Conservation (phyloP, 2,797 vertebrate genomes). For the Acanthurus leucopareius region DNA sequence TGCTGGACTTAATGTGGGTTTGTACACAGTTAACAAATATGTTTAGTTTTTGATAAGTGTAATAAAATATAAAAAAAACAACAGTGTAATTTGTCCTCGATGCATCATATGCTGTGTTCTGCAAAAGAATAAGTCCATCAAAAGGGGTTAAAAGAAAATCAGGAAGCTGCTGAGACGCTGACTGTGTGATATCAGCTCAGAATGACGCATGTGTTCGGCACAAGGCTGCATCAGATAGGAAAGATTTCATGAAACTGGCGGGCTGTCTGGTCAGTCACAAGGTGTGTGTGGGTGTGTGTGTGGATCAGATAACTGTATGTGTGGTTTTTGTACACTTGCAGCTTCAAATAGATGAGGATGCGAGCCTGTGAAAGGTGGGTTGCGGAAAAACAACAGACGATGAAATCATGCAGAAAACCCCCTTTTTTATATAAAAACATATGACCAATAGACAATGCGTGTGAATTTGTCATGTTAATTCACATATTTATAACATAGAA, state of each 20-base stretch:
- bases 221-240: conserved; percentile 84
- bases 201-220: conserved; percentile 84
- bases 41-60: neutral
- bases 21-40: neutral
- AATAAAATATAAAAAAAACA: neutral
- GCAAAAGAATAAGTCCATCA: conserved; percentile 53
- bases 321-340: conserved; percentile 11
- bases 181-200: conserved; percentile 83
- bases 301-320: conserved; percentile 62
- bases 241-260: conserved; percentile 84
- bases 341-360: conserved; percentile 30
- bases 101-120: conserved; percentile 40
- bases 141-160: conserved; percentile 78
- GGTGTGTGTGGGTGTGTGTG: conserved; percentile 77
- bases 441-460: neutral
- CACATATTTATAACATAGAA: neutral
- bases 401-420: conserved; percentile 10
- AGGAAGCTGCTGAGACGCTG: conserved; percentile 88
- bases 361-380: conserved; percentile 18
- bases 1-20: neutral
- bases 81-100: neutral
- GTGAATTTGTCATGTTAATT: neutral
- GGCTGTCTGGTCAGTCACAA: conserved; percentile 86
- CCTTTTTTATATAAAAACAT: conserved; percentile 6
- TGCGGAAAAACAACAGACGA: neutral